phyloP scores from a whole-genome alignment of 2,797 vertebrate genomes.

The Hydrophis major region DNA sequence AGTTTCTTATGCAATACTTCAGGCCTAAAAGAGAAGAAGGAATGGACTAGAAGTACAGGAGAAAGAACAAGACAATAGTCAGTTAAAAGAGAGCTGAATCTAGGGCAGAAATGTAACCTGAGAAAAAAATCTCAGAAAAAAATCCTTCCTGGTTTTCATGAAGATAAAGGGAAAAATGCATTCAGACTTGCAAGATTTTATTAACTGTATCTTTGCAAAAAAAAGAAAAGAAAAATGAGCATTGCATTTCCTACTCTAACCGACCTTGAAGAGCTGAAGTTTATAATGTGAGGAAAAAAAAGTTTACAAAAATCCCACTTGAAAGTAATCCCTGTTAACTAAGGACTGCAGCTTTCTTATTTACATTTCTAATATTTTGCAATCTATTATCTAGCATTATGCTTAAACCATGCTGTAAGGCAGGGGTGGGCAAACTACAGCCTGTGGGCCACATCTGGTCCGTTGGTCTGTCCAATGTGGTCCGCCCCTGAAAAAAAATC shows the following conservation, averaged over 20 bases:
- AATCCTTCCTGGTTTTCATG: not conserved
- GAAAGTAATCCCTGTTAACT: not conserved
- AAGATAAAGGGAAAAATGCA: not conserved
- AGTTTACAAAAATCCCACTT: not conserved
- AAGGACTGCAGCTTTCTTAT: not conserved
- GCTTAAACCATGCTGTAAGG: not conserved
- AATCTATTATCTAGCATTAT: not conserved
- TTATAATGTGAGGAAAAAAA: not conserved
- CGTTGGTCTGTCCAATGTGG: no score
- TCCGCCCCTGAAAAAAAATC: no score
- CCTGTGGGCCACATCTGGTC: no score
- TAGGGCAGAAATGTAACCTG: not conserved
- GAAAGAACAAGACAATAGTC: not conserved
- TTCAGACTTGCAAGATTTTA: not conserved
- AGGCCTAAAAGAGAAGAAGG: not conserved
- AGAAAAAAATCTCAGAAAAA: not conserved
- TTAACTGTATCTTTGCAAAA: not conserved
- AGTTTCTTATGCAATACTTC: not conserved
- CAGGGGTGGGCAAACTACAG: no score
- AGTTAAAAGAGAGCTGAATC: not conserved
- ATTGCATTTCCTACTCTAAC: not conserved
- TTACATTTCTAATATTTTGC: not conserved
- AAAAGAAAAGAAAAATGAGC: not conserved
- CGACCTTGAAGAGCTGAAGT: not conserved
- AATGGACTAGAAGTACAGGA: not conserved